Conservation (phyloP, 2,888 invertebrate species). For the Lydus trimaculatus region DNA sequence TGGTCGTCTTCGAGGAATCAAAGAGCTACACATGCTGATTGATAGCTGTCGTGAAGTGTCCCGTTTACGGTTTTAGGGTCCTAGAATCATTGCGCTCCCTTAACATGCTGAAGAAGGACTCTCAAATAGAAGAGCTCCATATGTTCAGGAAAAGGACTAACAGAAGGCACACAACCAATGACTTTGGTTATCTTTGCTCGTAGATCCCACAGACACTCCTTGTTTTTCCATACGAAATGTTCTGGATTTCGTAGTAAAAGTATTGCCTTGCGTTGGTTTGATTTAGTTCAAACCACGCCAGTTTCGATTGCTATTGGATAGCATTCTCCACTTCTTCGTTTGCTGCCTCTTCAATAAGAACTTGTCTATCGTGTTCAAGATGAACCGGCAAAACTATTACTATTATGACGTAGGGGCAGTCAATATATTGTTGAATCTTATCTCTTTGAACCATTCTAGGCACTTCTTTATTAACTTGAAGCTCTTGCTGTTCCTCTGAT, state of each 20-base stretch:
- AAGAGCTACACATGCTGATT: too few species aligned
- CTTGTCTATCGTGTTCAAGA: background rate
- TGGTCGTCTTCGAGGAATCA: too few species aligned
- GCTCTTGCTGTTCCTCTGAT: background rate
- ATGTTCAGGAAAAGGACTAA: background rate
- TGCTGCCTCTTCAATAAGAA: background rate
- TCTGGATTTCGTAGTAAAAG: background rate
- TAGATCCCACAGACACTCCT: background rate
- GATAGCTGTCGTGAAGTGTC: slow-evolving; percentile 8
- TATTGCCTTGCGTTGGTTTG: background rate
- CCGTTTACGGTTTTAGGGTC: slow-evolving; percentile 19
- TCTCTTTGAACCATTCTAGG: background rate
- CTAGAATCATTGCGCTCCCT: background rate
- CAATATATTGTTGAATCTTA: background rate
- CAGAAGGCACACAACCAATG: background rate
- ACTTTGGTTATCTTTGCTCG: background rate
- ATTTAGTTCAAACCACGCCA: slow-evolving; percentile 4
- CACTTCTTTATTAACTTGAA: background rate
- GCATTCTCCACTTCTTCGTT: background rate
- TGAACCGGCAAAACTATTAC: background rate
- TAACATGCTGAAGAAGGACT: background rate
- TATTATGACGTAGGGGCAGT: background rate
- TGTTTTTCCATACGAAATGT: background rate
- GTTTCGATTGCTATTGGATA: background rate
- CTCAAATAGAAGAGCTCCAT: background rate